Conservation (phyloP, 2,797 vertebrate genomes). For the Mormyrops boulengeri region DNA sequence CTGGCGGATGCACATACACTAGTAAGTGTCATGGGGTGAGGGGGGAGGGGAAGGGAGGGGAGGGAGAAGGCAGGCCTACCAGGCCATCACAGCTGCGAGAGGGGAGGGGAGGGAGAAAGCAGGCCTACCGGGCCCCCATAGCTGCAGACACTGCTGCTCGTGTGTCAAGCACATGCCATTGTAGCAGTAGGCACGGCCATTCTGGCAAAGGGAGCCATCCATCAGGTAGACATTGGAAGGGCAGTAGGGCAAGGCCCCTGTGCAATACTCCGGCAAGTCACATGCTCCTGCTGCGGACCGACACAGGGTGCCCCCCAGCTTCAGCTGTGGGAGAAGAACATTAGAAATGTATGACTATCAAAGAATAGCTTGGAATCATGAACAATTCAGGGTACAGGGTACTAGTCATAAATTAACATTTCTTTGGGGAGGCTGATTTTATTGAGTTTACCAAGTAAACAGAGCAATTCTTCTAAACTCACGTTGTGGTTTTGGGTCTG, state of each 20-base stretch:
- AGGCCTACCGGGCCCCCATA: conserved; percentile 83
- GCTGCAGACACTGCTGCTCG: conserved; percentile 80
- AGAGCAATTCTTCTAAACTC: background rate
- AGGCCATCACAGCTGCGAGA: no score
- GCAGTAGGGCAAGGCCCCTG: conserved; percentile 76
- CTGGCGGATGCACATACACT: background rate
- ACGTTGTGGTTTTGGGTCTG: background rate
- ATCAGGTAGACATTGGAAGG: conserved; percentile 80
- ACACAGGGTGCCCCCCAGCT: conserved; percentile 75
- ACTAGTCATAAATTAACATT: background rate
- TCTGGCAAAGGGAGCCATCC: conserved; percentile 77
- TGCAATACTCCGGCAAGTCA: conserved; percentile 92
- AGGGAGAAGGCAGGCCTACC: no score
- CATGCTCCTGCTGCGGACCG: conserved; percentile 73
- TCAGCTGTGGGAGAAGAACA: conserved; percentile 61
- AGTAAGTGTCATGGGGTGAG: background rate
- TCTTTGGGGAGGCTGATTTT: background rate
- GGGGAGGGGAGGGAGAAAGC: background rate
- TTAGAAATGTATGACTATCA: no score
- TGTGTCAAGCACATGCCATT: conserved; percentile 89
- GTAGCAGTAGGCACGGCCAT: conserved; percentile 73
- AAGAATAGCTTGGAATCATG: background rate
- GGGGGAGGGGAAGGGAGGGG: background rate
- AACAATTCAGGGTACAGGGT: background rate
- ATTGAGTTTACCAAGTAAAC: background rate